These are phyloP conservation scores for Amphimallon solstitiale DNA, from an alignment of 2,888 invertebrate genomes.

Conservation along the genomic window DNA sequence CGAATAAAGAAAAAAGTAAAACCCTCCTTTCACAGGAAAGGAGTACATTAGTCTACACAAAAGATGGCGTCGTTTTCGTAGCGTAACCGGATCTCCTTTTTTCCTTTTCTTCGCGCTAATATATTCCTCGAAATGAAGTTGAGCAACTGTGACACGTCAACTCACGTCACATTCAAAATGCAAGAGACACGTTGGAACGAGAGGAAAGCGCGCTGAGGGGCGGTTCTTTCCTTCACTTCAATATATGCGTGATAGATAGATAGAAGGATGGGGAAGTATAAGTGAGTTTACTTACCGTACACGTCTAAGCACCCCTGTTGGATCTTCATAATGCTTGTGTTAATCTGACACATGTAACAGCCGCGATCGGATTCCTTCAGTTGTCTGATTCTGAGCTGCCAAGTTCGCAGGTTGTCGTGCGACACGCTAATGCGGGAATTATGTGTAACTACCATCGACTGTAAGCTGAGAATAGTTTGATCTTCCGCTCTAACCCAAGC, in stretches of 20 bases:
- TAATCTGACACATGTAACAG: conserved; percentile 94
- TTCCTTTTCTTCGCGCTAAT: conserved; percentile 1
- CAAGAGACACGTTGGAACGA: not conserved
- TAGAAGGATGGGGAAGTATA: too few relatives aligned
- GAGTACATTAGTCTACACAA: conserved; percentile 6
- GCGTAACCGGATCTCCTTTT: conserved; percentile 12
- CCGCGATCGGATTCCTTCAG: conserved; percentile 84
- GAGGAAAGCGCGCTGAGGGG: not conserved
- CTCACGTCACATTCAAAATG: not conserved
- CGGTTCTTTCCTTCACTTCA: too few relatives aligned
- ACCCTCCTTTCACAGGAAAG: not conserved
- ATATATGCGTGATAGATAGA: too few relatives aligned
- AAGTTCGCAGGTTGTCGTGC: conserved; percentile 83
- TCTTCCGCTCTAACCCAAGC: conserved; percentile 91
- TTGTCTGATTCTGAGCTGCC: conserved; percentile 86
- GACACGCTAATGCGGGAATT: conserved; percentile 84
- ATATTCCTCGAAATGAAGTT: conserved; percentile 8
- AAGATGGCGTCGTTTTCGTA: conserved; percentile 17
- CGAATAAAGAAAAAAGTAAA: not conserved
- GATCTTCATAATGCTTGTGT: conserved; percentile 87
- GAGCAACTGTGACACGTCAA: not conserved
- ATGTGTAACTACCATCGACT: conserved; percentile 85
- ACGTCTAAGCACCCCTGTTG: conserved; percentile 90
- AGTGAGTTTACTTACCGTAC: conserved; percentile 72
- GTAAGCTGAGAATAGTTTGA: conserved; percentile 88